These are phyloP conservation scores for Metridium senile DNA, from an alignment of 92 coral and sea anemone genomes.

Conservation along the genomic window DNA sequence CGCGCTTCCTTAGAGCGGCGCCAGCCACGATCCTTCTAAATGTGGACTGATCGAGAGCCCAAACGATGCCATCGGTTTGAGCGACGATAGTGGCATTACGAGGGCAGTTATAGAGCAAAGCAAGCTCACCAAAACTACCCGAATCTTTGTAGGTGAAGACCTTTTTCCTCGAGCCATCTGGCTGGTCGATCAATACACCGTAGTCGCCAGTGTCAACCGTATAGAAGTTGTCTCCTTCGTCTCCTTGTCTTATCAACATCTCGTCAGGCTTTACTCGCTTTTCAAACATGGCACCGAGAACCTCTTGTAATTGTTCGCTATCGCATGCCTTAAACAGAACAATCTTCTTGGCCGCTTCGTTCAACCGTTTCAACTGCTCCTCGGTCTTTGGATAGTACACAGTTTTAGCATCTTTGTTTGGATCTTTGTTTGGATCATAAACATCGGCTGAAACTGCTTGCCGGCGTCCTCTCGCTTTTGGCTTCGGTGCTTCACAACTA, in stretches of 20 bases:
- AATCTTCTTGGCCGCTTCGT: slow-evolving; percentile 84
- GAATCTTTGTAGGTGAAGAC: slow-evolving; percentile 87
- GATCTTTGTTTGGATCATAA: slow-evolving; percentile 84
- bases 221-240: slow-evolving; percentile 96
- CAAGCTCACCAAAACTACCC: slow-evolving; percentile 98
- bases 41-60: slow-evolving; percentile 95
- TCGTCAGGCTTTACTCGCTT: slow-evolving; percentile 76
- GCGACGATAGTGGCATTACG: slow-evolving; percentile 98
- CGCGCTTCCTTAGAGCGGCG: slow-evolving; percentile 86
- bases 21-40: slow-evolving; percentile 94
- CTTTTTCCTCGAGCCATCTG: slow-evolving; percentile 58
- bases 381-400: slow-evolving; percentile 89
- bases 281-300: slow-evolving; percentile 92
- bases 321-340: slow-evolving; percentile 91
- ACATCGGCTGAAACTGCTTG: slow-evolving; percentile 98
- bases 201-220: slow-evolving; percentile 89
- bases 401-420: slow-evolving; percentile 58
- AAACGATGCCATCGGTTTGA: slow-evolving; percentile 76
- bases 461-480: slow-evolving; percentile 76
- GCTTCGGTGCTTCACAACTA: slow-evolving; percentile 75
- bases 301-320: slow-evolving; percentile 80
- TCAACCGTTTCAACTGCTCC: slow-evolving; percentile 79
- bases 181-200: slow-evolving; percentile 81
- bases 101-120: slow-evolving; percentile 97
- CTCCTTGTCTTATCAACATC: slow-evolving; percentile 89